Base-by-base conservation (phyloP, 1,140 invertebrate genomes). In the Oreohelix idahoensis region DNA sequence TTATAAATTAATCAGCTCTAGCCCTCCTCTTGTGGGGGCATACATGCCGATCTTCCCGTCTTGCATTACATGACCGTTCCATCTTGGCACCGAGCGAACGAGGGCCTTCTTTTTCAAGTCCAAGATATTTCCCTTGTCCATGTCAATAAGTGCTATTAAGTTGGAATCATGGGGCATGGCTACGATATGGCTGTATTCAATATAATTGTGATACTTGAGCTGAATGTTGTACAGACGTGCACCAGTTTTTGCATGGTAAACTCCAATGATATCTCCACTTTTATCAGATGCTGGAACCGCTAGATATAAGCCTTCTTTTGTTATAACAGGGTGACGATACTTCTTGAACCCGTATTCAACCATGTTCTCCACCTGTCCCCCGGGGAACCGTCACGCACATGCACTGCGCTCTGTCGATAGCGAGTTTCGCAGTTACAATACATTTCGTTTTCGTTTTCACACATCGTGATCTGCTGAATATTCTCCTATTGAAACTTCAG, bases 11-110 rank as follows among this genome's bases (percentile, higher is more conserved):
- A 93, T 75, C 5, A 93, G 88, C 75, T 99, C 97, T 0, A 99
- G 93, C 0, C 98, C 98, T 0, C 98, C 98, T 85, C 97, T 91
- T 73, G 95, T 95, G 0, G 98, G 98, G 0, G 98, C 98, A 90
- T 97, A 98, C 0, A 99, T 93, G 0, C 98, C 98, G 82, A 95
- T 96, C 91, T 97, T 97, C 8, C 94, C 94, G 79, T 93, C 93
- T 35, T 86, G 86, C 10, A 93, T 93, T 8, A 89, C 90, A 76
- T 91, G 88, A 20, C 94, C 94, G 85, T 94, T 94, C 94, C 94
- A 95, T 82, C 92, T 87, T 13, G 88, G 86, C n/a, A 94, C 90
- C 11, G 92, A 92, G 10, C 93, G 82, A 4, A 94, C 87, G 32
- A 94, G 85, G 45, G 92, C 92, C 85, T 94, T 93, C 58, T 92